Evolutionary conservation across 1,140 invertebrate species (phyloP).

Genomic region (Galleria mellonella): DNA sequence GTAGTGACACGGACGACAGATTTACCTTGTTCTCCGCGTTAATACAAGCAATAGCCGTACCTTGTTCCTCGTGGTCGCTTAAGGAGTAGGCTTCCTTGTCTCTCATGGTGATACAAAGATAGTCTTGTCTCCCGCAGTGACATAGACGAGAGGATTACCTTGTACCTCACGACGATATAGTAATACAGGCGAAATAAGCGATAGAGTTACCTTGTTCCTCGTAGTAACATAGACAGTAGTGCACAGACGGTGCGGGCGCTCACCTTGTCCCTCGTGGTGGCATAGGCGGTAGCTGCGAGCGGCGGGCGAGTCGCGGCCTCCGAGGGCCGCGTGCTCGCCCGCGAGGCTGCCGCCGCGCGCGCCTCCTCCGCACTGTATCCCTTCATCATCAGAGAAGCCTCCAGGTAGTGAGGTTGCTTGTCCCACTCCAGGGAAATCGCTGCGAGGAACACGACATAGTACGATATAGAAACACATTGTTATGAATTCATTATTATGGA

Average conservation of each 20-base stretch:
- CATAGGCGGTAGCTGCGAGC: slow-evolving; percentile 69
- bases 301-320: slow-evolving; percentile 54
- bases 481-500: too few relatives aligned
- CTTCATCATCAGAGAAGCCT: slow-evolving; percentile 80
- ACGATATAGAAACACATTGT: too few relatives aligned
- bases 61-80: too few relatives aligned
- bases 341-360: slow-evolving; percentile 67
- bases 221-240: not conserved
- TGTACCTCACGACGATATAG: too few relatives aligned
- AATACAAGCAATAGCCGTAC: too few relatives aligned
- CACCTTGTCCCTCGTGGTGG: slow-evolving; percentile 66
- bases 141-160: too few relatives aligned
- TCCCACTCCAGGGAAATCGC: slow-evolving; percentile 76
- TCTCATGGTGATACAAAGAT: too few relatives aligned
- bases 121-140: too few relatives aligned
- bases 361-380: slow-evolving; percentile 77
- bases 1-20: too few relatives aligned
- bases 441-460: slow-evolving; percentile 26
- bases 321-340: slow-evolving; percentile 25
- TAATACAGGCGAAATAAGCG: not conserved
- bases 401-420: slow-evolving; percentile 76
- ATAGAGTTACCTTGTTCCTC: not conserved
- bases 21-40: too few relatives aligned
- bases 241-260: not conserved
- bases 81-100: too few relatives aligned